Conservation (phyloP, 2,888 invertebrate species). For the Agrochola lota region DNA sequence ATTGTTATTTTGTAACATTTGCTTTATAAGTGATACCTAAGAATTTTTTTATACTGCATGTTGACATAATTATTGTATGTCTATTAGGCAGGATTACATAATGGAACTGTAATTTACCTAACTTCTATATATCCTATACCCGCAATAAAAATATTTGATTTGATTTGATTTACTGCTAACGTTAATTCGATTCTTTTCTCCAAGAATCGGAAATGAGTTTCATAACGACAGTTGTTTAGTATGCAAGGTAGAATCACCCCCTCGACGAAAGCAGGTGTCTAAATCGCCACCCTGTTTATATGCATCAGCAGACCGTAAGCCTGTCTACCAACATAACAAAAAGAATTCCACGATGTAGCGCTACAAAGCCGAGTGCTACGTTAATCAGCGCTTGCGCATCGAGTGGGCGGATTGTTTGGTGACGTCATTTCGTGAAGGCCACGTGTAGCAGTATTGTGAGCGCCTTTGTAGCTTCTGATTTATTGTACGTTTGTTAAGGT, state of each 20-base stretch:
- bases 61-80: no score
- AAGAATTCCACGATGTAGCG: constrained; percentile 36
- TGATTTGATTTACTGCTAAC: no score
- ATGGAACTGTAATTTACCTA: no score
- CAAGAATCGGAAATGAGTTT: not conserved
- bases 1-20: no score
- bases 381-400: constrained; percentile 46
- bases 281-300: not conserved
- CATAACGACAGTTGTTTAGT: no score
- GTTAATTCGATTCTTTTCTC: not conserved
- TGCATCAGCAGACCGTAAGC: not conserved
- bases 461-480: constrained; percentile 40
- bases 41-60: no score
- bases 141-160: no score
- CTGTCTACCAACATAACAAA: constrained; percentile 33
- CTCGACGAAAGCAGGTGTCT: no score
- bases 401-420: constrained; percentile 52
- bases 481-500: not conserved
- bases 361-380: constrained; percentile 52
- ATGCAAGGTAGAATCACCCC: no score
- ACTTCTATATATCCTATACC: no score
- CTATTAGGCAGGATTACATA: no score
- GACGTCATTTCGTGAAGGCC: constrained; percentile 51
- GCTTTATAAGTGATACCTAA: no score
- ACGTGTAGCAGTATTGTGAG: constrained; percentile 36